A percentile compares a stretch with the other conserved stretches of the same genome.
phyloP scores from a whole-genome alignment of 2,797 vertebrate genomes.

The Columba guinea region DNA sequence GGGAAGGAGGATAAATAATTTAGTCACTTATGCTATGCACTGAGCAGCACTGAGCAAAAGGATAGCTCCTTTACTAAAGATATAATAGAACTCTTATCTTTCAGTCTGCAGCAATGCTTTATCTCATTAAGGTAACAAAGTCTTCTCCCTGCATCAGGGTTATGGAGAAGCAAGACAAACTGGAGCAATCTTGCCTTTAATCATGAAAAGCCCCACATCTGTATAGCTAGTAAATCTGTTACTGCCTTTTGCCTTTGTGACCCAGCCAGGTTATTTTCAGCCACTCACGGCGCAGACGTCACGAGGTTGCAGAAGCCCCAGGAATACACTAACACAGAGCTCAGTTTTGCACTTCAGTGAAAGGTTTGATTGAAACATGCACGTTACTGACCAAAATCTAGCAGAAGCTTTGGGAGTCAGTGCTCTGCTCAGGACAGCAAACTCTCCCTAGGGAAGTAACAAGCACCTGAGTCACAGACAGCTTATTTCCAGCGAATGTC shows the following conservation, averaged over 20 bases:
- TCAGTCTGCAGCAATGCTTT: not conserved
- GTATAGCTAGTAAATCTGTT: not conserved
- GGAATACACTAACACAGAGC: not conserved
- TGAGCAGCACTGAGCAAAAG: not conserved
- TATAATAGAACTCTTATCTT: not conserved
- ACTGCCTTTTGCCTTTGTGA: not conserved
- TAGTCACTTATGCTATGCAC: not conserved
- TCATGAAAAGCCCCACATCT: not conserved
- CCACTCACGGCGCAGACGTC: accelerated
- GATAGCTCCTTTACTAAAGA: not conserved
- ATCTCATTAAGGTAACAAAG: not conserved
- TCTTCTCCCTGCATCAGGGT: too few species aligned
- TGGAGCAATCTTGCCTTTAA: not conserved
- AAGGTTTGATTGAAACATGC: not conserved
- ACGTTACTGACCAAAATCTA: not conserved
- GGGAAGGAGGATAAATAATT: not conserved
- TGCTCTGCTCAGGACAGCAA: not conserved
- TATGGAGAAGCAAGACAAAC: not conserved
- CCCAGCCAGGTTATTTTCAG: not conserved
- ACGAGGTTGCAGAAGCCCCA: accelerated
- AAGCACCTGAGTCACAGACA: not conserved
- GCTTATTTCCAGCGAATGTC: not conserved
- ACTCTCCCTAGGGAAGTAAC: not conserved
- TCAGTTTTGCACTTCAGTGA: not conserved
- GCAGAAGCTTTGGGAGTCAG: not conserved